Evolutionary conservation across 2,797 vertebrate species (phyloP).

Genomic region (Scomberomorus guttatus): DNA sequence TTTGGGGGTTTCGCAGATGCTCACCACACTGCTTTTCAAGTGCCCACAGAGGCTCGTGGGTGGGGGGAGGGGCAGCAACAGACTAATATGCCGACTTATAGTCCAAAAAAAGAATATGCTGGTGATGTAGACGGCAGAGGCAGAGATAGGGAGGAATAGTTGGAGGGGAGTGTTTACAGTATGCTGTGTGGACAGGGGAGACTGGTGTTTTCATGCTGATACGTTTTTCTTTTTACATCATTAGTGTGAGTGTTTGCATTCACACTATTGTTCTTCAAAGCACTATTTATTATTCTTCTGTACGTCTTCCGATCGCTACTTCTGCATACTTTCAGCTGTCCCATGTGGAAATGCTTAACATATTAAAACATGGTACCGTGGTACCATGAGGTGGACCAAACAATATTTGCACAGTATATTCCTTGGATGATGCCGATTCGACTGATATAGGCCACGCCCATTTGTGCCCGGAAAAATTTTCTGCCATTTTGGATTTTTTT

Average conservation of each 20-base stretch:
- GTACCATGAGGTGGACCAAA: too few relatives aligned
- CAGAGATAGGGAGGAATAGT: constrained; percentile 1
- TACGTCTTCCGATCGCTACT: too few relatives aligned
- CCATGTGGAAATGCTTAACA: too few relatives aligned
- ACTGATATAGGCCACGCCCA: too few relatives aligned
- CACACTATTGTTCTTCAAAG: too few relatives aligned
- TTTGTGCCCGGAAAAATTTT: too few relatives aligned
- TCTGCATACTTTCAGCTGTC: too few relatives aligned
- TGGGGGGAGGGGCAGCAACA: constrained; percentile 25
- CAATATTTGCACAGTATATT: too few relatives aligned
- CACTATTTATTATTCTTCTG: too few relatives aligned
- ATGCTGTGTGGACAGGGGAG: constrained; percentile 31
- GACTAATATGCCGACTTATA: constrained; percentile 60
- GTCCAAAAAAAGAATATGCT: constrained; percentile 49
- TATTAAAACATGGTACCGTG: too few relatives aligned
- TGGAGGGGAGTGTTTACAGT: constrained; percentile 1
- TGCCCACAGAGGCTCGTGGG: constrained; percentile 46
- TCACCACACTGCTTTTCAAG: constrained; percentile 61
- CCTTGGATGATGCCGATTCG: too few relatives aligned
- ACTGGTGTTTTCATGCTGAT: neutral
- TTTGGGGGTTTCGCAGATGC: constrained; percentile 64
- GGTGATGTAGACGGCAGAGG: constrained; percentile 27
- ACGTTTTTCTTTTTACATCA: neutral
- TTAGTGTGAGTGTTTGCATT: neutral
- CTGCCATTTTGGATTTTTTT: too few relatives aligned